Evolutionary conservation across 1,140 invertebrate species (phyloP), one percentile per base, ranked within the genome.

Genomic region (Calliphora vicina): DNA sequence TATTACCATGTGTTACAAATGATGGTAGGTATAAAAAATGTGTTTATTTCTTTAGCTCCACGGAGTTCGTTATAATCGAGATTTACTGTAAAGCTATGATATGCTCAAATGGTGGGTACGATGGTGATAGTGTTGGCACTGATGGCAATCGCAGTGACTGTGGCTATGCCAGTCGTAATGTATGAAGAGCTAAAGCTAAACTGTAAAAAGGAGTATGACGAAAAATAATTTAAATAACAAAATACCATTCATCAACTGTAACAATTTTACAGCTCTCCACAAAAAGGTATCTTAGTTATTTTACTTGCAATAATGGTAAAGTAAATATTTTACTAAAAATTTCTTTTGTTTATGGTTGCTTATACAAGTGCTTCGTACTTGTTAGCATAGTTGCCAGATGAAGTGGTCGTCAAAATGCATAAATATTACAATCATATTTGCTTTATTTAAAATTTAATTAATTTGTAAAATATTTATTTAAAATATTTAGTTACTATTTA

Each of bases 261-360:
- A 67, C 57, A 67, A 67, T 67, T 67, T 67, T 67, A 67, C 57
- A 67, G 57, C 57, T 67, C 45, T 57, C 57, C 57, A 67, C 57
- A 67, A 74, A 17, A 74, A 74, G 72, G 26, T 74, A 74, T 74
- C 72, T 29, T 20, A 74, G 72, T 35, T 74, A 74, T 74, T 74
- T 74, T 74, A 27, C 72, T 74, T 74, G 72, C 72, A 74, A 74
- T 35, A 74, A 74, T 74, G 29, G 72, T 29, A 74, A 74, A 74
- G 72, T 74, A 74, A 74, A 74, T 74, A 74, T 74, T 74, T 74
- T 29, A 74, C 26, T 74, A 74, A 74, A 74, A 74, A 35, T 29
- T 74, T 74, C 72, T 74, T 72, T 27, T 35, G 72, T 26, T 74
- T 74, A n/a, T 74, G 72, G 72, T 35, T 35, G 35, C 35, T 35